Evolutionary conservation across 2,888 invertebrate species (phyloP), one percentile per base, ranked within the genome.

Genomic region (Lasioglossum vierecki): DNA sequence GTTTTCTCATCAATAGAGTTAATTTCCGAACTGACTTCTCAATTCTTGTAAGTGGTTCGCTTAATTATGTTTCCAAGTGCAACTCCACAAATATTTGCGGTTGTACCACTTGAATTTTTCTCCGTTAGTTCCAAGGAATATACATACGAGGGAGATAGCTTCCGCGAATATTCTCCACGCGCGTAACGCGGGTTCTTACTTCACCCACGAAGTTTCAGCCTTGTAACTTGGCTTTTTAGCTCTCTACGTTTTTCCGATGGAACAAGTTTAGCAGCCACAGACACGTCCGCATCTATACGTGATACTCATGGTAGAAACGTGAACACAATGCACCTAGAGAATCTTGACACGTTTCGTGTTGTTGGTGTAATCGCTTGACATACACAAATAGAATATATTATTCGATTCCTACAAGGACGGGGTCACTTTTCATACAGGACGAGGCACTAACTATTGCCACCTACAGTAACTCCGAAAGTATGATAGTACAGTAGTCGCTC

Each of bases 191-290:
- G 46, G 4, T 81, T 77, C 60, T 73, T 73, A 46, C 57, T 35
- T 73, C 44, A n/a, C 39, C 11, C 49, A 9, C 66, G 39, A 53
- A 57, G 26, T 46, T 44, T 41, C 53, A 46, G 9, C 63, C 77
- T 11, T 44, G 73, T 77, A 73, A 73, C 72, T n/a, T 82, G 11
- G 49, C 77, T 74, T 75, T 74, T 35, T 46, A 66, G 26, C 66
- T 73, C 66, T 44, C 18, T n/a, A n/a, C n/a, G 44, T 44, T 41
- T 39, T 35, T 2, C 9, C 49, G 60, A 66, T 13, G 26, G n/a
- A 68, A 73, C 44, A 46, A 76, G 53, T n/a, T 70, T 71, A 60
- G 30, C 60, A 49, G 63, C 71, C 13, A 53, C 68, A 39, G 30
- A 63, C 70, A 63, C 49, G 72, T 83, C 26, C 71, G 35, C 49